These are phyloP conservation scores for Pocillopora grandis DNA, from an alignment of 92 coral and sea anemone genomes.

Conservation along the genomic window DNA sequence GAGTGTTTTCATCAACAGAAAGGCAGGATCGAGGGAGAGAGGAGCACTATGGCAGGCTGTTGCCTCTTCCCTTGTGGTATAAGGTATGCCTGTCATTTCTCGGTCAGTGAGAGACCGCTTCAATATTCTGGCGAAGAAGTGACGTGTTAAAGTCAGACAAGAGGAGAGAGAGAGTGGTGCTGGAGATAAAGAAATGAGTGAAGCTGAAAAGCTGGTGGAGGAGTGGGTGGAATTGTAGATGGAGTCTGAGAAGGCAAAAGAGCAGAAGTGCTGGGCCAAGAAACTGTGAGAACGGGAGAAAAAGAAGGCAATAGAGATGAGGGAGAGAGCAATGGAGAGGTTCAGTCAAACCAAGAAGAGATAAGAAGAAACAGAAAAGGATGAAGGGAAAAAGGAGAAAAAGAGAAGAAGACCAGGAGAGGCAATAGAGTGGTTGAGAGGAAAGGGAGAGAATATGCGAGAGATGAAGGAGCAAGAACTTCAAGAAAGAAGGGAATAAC, in stretches of 20 bases:
- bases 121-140: too few relatives aligned
- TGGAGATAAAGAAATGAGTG: constrained; percentile 50
- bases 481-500: too few relatives aligned
- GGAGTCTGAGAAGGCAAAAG: constrained; percentile 34
- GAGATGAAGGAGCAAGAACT: too few relatives aligned
- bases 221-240: constrained; percentile 46
- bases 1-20: constrained; percentile 49
- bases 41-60: constrained; percentile 58
- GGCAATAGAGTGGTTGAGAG: constrained; percentile 34
- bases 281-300: constrained; percentile 47
- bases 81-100: too few relatives aligned
- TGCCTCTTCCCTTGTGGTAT: constrained; percentile 35
- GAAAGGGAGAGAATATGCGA: too few relatives aligned
- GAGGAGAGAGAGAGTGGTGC: constrained; percentile 62
- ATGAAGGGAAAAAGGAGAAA: constrained; percentile 16
- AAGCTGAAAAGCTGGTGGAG: constrained; percentile 55
- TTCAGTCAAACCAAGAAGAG: constrained; percentile 56
- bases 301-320: not conserved
- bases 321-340: constrained; percentile 59
- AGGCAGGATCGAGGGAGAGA: constrained; percentile 49
- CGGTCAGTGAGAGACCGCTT: too few relatives aligned
- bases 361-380: not conserved
- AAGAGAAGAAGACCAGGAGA: constrained; percentile 40
- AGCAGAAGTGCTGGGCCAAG: constrained; percentile 31
- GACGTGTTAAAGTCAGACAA: not conserved